Base-by-base conservation (phyloP, 2,888 invertebrate species). In the Cepaea hortensis region DNA sequence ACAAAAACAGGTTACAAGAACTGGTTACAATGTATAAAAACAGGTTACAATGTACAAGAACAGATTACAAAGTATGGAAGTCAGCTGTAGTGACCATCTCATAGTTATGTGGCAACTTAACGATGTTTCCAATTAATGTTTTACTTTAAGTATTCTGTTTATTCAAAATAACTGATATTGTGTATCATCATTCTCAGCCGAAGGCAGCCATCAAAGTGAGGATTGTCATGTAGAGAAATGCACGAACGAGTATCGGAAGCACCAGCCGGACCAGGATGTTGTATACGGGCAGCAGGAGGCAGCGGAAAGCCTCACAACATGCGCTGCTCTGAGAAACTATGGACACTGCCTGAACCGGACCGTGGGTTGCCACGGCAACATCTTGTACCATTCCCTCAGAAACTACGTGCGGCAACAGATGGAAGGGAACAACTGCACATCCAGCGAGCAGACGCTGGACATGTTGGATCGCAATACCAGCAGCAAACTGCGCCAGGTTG, bases 331-430 rank as follows among this genome's bases (percentile, higher is more conserved):
- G 65, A 89, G 93, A 82, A 93, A 93, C 18, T 95, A 95, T 92
- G 89, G 91, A 62, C 91, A 93, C 75, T 95, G 95, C 91, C 91
- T 95, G 83, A 91, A 92, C 68, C 92, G 91, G n/a, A 93, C 94
- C 20, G 92, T 92, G 55, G 91, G 93, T n/a, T 95, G 95, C 91
- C 94, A 95, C 46, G 95, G 95, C 50, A 93, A 95, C 90, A 93
- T 95, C 84, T 90, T 93, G 87, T 96, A 94, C 91, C 95, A 95
- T 91, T 94, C 95, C 85, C 93, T 94, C 76, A 90, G 91, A 70
- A 91, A 93, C 20, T 90, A 94, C 70, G 92, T 94, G 81, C 88
- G 91, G 65, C 91, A 93, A 81, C 93, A 94, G 90, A 94, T 92
- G 90, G 91, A 90, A 73, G 91, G 92, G 70, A 93, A 92, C 91